Percentiles rank a stretch among this genome's conserved stretches.
phyloP scores from a whole-genome alignment of 2,797 vertebrate genomes.

The Danio choprae region DNA sequence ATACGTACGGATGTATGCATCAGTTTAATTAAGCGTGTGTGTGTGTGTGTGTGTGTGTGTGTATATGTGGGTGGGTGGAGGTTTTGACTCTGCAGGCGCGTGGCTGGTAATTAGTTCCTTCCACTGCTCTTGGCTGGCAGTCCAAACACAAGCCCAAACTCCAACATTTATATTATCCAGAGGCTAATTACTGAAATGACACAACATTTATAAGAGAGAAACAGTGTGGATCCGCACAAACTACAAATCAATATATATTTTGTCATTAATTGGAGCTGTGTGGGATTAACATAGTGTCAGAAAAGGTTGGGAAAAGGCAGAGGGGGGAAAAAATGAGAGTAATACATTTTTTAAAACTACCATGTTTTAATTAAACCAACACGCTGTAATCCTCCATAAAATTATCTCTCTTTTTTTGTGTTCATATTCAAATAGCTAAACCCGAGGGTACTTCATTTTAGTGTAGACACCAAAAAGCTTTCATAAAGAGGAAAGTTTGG shows the following conservation, averaged over 20 bases:
- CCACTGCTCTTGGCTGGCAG: constrained; percentile 50
- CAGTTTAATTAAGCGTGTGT: constrained; percentile 11
- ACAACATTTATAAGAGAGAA: constrained; percentile 55
- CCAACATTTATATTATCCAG: constrained; percentile 56
- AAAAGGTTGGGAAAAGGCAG: constrained; percentile 16
- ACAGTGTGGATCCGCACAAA: constrained; percentile 41
- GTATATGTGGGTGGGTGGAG: constrained; percentile 33
- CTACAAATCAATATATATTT: constrained; percentile 34
- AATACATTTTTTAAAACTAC: constrained; percentile 12
- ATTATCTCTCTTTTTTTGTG: background rate
- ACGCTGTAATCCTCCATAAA: constrained; percentile 25
- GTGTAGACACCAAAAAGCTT: background rate
- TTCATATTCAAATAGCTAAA: constrained; percentile 11
- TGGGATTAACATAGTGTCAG: constrained; percentile 11
- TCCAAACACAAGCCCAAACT: constrained; percentile 57
- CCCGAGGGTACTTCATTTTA: background rate
- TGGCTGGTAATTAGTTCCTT: constrained; percentile 63
- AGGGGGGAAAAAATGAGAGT: background rate
- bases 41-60: constrained; percentile 15
- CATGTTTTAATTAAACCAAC: constrained; percentile 37
- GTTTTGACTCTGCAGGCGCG: constrained; percentile 48
- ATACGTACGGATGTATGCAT: background rate
- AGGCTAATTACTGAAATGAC: constrained; percentile 59
- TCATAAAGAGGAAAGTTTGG: background rate
- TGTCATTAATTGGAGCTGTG: constrained; percentile 46